Evolutionary conservation across 2,888 invertebrate genomes (phyloP).

Genomic region (Papilio demoleus): DNA sequence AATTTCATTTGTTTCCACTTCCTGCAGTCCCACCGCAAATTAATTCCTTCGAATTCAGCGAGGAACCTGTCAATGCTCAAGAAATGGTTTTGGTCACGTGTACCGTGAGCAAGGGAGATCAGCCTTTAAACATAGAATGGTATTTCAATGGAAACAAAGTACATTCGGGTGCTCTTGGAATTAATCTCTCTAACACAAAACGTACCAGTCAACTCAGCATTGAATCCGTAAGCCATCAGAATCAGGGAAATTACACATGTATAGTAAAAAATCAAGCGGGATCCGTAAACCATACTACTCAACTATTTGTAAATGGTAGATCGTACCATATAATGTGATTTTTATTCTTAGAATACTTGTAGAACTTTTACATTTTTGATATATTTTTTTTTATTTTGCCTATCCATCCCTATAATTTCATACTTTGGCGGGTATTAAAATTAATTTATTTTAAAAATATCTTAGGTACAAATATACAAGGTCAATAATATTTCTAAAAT

Average conservation of each 20-base stretch:
- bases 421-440: conserved; percentile 80
- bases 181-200: conserved; percentile 67
- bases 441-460: conserved; percentile 20
- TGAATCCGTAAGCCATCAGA: conserved; percentile 85
- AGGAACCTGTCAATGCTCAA: conserved; percentile 87
- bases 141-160: conserved; percentile 86
- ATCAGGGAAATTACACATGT: conserved; percentile 87
- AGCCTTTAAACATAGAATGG: conserved; percentile 89
- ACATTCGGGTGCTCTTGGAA: conserved; percentile 78
- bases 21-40: conserved; percentile 86
- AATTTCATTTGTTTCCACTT: conserved; percentile 50
- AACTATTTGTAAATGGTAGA: conserved; percentile 87
- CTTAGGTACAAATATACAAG: too few relatives aligned
- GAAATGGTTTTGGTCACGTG: conserved; percentile 83
- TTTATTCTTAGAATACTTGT: conserved; percentile 46
- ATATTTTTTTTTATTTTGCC: conserved; percentile 46
- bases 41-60: conserved; percentile 88
- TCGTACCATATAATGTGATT: conserved; percentile 44
- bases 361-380: conserved; percentile 48
- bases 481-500: neutral
- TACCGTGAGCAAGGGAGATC: conserved; percentile 86
- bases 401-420: conserved; percentile 65
- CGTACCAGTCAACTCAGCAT: conserved; percentile 87
- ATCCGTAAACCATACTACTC: conserved; percentile 83
- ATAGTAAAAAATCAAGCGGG: conserved; percentile 86